phyloP scores from a whole-genome alignment of 2,888 invertebrate species.

The Chymomyza amoena region DNA sequence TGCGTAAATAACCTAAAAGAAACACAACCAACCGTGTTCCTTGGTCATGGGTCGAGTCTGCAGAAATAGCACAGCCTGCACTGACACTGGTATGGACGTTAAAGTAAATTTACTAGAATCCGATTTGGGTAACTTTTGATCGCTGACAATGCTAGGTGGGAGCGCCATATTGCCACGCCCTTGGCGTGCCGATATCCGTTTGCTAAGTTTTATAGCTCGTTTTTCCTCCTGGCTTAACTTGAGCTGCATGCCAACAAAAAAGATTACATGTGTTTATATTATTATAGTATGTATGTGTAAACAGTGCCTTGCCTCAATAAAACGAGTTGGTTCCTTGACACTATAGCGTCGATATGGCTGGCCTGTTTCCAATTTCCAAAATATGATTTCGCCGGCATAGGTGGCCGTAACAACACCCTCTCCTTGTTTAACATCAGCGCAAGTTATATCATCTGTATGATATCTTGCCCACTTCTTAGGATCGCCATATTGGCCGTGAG shows the following conservation, averaged over 20 bases:
- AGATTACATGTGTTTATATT: background rate
- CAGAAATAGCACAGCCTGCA: conserved; percentile 85
- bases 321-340: conserved; percentile 77
- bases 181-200: conserved; percentile 13
- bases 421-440: conserved; percentile 83
- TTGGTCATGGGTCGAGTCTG: conserved; percentile 81
- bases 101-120: background rate
- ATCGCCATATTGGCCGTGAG: conserved; percentile 80
- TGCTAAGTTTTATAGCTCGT: conserved; percentile 30
- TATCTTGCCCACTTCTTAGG: conserved; percentile 86
- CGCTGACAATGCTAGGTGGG: background rate
- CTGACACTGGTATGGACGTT: conserved; percentile 79
- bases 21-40: conserved; percentile 73
- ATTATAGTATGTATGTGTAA: background rate
- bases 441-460: conserved; percentile 87
- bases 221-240: conserved; percentile 51
- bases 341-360: conserved; percentile 83
- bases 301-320: conserved; percentile 64
- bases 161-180: too few relatives aligned
- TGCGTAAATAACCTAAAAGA: conserved; percentile 34
- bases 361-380: conserved; percentile 91
- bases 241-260: conserved; percentile 24
- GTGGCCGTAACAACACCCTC: conserved; percentile 86
- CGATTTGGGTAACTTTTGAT: background rate
- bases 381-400: conserved; percentile 88